Conservation (phyloP, 2,888 invertebrate species). For the Eremobia ochroleuca region DNA sequence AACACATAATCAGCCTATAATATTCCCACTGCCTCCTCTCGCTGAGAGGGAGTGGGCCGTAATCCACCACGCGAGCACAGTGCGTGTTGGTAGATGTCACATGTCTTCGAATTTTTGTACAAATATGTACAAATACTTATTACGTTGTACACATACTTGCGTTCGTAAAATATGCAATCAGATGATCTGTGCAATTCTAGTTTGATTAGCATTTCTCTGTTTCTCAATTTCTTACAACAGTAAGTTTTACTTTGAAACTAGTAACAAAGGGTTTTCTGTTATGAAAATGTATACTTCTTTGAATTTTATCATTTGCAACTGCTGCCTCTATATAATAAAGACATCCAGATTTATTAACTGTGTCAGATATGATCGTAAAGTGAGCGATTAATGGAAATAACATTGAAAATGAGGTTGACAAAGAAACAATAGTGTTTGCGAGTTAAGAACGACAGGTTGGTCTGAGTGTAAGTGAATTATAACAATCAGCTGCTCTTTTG, state of each 20-base stretch:
- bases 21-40: too few relatives aligned
- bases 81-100: too few relatives aligned
- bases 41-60: too few relatives aligned
- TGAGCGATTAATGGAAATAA: slow-evolving; percentile 81
- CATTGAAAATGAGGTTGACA: slow-evolving; percentile 77
- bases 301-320: slow-evolving; percentile 23
- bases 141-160: too few relatives aligned
- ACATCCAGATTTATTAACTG: slow-evolving; percentile 61
- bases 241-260: neutral
- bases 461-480: slow-evolving; percentile 75
- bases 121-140: too few relatives aligned
- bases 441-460: slow-evolving; percentile 77
- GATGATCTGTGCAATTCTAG: neutral
- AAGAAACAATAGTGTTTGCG: slow-evolving; percentile 82
- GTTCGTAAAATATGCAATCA: neutral
- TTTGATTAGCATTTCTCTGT: neutral
- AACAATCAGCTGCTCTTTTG: slow-evolving; percentile 74
- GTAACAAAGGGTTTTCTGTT: slow-evolving; percentile 21
- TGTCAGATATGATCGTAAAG: slow-evolving; percentile 82
- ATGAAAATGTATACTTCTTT: slow-evolving; percentile 26
- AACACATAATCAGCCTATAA: too few relatives aligned
- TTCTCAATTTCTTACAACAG: neutral
- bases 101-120: too few relatives aligned
- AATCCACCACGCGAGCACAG: too few relatives aligned
- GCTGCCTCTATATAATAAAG: slow-evolving; percentile 42